phyloP scores from a whole-genome alignment of 2,113 vertebrate genomes.

The Hemichromis elongatus region DNA sequence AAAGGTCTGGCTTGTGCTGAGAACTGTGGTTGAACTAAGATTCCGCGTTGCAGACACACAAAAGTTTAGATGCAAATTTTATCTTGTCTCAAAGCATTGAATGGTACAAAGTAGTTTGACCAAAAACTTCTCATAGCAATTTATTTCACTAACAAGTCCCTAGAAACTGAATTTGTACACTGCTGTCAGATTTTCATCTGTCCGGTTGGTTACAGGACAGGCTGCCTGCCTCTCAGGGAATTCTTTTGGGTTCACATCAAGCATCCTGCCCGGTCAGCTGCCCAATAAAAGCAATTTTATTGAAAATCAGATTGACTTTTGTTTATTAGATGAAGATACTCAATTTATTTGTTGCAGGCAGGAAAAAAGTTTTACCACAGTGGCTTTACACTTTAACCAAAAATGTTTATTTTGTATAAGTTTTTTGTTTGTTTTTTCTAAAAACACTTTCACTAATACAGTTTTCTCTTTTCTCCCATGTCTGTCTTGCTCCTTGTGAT shows the following conservation, averaged over 20 bases:
- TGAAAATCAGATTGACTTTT: not conserved
- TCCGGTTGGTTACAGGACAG: not conserved
- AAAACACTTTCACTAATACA: not conserved
- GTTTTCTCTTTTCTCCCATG: not conserved
- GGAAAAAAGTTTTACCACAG: too few species aligned
- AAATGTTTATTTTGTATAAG: not conserved
- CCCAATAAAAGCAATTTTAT: not conserved
- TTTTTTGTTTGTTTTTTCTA: too few species aligned
- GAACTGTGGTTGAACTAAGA: not conserved
- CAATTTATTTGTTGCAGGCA: not conserved
- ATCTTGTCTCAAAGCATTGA: not conserved
- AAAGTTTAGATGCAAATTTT: not conserved
- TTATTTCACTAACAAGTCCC: not conserved
- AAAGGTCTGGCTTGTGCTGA: not conserved
- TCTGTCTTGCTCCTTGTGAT: not conserved
- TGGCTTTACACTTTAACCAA: not conserved
- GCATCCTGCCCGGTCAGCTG: not conserved
- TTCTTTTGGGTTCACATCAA: not conserved
- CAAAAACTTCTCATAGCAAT: not conserved
- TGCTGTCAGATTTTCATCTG: not conserved
- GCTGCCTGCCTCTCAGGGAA: not conserved
- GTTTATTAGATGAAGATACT: not conserved
- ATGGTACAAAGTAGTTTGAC: not conserved
- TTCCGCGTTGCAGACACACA: not conserved
- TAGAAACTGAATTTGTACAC: not conserved